Base-by-base conservation (phyloP, 1,140 invertebrate genomes). In the Hydropsyche tenuis region DNA sequence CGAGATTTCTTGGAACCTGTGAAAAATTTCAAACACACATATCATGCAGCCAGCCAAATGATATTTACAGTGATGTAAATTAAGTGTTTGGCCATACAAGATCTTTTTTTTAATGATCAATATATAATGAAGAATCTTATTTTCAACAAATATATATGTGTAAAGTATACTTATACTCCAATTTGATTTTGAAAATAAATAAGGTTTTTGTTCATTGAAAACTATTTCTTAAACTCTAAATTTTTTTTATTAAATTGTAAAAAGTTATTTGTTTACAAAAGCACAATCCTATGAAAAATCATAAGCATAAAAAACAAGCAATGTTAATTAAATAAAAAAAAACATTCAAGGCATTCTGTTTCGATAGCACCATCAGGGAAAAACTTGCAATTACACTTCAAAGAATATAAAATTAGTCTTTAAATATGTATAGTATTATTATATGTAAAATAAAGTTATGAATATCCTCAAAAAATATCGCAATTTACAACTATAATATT, bases 21-120 rank as follows among this genome's bases (percentile, higher is more conserved):
- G 83, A 85, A 81, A 79, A 74, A 84, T 85, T 79, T 80, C 80
- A 82, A 85, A 85, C 82, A 85, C 84, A 84, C 84, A 81, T 84
- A 84, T 85, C 84, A 85, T 86, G 85, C 85, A 83, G 80, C 80
- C 82, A 80, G 84, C 81, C 82, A 77, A 53, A 75, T 77, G 76
- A 77, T 77, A 77, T 77, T 73, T 77, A 77, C 76, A 77, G 70
- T 77, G 76, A 77, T 42, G 14, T 70, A 56, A 25, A 56, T 56
- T 68, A 70, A 56, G 66, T 69, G 25, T 69, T 76, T 69, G 72
- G 72, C 75, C 72, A 72, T 71, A 73, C 72, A 45, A 68, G 73
- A 48, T 51, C 18, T 66, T 4, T 37, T 37, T 37, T 37, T 9
- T 4, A 37, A 37, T 37, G 30, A 37, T 37, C 3, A 37, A 37